These are phyloP conservation scores for Vicugna pacos DNA, from an alignment of 2,113 vertebrate species.

Conservation along the genomic window DNA sequence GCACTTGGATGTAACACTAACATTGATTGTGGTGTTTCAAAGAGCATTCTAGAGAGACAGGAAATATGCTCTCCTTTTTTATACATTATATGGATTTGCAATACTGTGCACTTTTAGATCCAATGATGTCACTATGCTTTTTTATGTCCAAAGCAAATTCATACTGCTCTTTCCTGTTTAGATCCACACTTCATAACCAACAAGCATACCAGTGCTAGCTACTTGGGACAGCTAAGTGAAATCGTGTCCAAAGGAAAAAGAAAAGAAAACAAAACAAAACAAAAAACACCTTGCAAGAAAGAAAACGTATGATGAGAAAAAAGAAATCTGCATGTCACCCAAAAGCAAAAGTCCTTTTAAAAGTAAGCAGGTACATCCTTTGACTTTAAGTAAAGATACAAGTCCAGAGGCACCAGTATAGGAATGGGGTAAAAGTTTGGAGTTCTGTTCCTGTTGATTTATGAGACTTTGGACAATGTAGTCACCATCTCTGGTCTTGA, in stretches of 20 bases:
- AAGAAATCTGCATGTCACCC: not conserved
- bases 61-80: constrained; percentile 20
- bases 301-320: not conserved
- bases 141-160: constrained; percentile 5
- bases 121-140: not conserved
- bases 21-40: not conserved
- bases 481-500: not conserved
- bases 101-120: not conserved
- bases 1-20: not conserved
- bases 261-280: not conserved
- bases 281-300: not conserved
- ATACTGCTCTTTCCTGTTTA: not conserved
- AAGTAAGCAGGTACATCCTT: not conserved
- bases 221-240: not conserved
- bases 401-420: not conserved
- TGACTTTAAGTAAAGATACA: not conserved
- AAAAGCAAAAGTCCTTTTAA: not conserved
- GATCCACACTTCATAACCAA: not conserved
- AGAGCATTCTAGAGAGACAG: not conserved
- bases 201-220: not conserved
- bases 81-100: not conserved
- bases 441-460: not conserved
- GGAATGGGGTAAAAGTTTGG: not conserved
- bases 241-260: not conserved
- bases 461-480: no score